These are phyloP conservation scores for Antechinus stuartii DNA, from an alignment of 2,113 vertebrate species.

Conservation along the genomic window DNA sequence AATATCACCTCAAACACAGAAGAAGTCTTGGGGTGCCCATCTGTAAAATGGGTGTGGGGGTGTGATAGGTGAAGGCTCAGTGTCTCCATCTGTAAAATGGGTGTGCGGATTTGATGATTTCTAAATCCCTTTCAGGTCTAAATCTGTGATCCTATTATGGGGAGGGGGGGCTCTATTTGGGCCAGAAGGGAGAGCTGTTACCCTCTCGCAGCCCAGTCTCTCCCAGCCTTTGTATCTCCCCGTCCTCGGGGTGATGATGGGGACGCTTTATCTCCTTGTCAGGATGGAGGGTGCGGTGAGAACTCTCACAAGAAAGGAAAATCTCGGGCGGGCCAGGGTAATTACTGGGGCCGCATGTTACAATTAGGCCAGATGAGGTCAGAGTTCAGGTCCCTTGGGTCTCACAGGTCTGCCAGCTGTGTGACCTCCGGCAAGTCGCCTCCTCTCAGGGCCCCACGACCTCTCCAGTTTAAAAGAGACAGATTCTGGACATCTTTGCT, in stretches of 20 bases:
- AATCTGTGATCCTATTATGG: not conserved
- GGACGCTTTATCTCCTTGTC: not conserved
- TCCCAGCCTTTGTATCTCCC: too few relatives aligned
- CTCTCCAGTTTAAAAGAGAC: too few relatives aligned
- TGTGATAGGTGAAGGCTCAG: not conserved
- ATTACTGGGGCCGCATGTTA: not conserved
- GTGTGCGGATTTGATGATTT: not conserved
- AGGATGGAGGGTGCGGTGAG: not conserved
- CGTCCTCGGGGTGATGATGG: not conserved
- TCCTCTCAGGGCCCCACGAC: too few relatives aligned
- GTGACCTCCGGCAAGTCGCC: too few relatives aligned
- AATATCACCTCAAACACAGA: not conserved
- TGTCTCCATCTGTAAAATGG: too few relatives aligned
- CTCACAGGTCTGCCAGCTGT: too few relatives aligned
- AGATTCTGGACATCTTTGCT: too few relatives aligned
- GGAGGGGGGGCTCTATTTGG: not conserved
- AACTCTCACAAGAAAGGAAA: not conserved
- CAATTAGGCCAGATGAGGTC: not conserved
- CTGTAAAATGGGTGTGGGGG: not conserved
- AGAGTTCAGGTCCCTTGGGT: not conserved
- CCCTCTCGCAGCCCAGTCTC: too few relatives aligned
- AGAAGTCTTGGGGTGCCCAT: not conserved
- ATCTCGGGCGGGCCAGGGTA: not conserved
- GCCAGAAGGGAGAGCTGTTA: not conserved
- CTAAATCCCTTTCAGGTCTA: not conserved